Conservation (phyloP, 2,888 invertebrate species). For the Trissolcus brochymenae region DNA sequence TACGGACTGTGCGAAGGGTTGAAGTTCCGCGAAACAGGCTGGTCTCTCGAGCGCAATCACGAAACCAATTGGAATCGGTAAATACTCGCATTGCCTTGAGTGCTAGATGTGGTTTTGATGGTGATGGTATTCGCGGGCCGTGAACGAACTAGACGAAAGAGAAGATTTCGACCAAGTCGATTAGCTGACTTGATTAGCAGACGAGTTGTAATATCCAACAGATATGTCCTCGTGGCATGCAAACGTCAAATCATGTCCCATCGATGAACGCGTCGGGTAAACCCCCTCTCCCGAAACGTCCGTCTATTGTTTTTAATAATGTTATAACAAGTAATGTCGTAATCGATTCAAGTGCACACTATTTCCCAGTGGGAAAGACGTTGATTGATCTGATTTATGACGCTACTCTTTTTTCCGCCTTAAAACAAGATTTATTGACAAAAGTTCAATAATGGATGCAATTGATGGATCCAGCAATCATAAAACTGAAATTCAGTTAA, state of each 20-base stretch:
- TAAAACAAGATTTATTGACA: too few relatives aligned
- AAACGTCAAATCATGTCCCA: slow-evolving; percentile 66
- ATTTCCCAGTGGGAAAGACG: too few relatives aligned
- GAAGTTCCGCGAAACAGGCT: slow-evolving; percentile 52
- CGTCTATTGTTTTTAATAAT: slow-evolving; percentile 27
- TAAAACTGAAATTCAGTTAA: not conserved
- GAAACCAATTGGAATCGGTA: slow-evolving; percentile 74
- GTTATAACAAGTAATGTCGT: too few relatives aligned
- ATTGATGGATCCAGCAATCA: too few relatives aligned
- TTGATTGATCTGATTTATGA: too few relatives aligned
- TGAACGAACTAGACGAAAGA: slow-evolving; percentile 56
- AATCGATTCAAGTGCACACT: too few relatives aligned
- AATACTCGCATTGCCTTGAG: slow-evolving; percentile 65
- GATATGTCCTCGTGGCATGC: slow-evolving; percentile 76
- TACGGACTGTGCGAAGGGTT: slow-evolving; percentile 37
- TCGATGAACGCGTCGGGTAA: slow-evolving; percentile 41
- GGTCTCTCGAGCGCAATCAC: slow-evolving; percentile 70
- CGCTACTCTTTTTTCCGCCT: too few relatives aligned
- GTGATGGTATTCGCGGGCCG: slow-evolving; percentile 54
- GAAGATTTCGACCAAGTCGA: slow-evolving; percentile 61
- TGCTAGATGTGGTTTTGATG: slow-evolving; percentile 54
- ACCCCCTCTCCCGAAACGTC: slow-evolving; percentile 17
- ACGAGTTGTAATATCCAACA: slow-evolving; percentile 67
- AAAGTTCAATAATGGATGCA: too few relatives aligned
- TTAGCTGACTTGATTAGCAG: slow-evolving; percentile 63